Conservation (phyloP, 2,888 invertebrate genomes). For the Drosophila mimica region DNA sequence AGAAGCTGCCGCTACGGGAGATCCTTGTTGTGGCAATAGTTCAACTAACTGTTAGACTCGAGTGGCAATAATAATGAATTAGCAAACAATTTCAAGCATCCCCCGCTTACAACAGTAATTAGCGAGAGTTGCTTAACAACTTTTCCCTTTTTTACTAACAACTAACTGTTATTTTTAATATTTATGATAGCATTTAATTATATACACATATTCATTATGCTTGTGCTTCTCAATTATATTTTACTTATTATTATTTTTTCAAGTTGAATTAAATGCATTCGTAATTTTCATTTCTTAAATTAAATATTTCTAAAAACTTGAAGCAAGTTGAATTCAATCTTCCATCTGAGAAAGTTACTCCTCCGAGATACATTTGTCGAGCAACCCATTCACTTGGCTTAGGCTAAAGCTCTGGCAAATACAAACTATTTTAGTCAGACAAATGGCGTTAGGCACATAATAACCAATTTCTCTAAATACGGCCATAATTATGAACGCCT, state of each 20-base stretch:
- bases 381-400: conserved; percentile 24
- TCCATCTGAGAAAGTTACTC: neutral
- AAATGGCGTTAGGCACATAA: conserved; percentile 82
- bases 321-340: no score
- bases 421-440: conserved; percentile 78
- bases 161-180: neutral
- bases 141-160: conserved; percentile 1
- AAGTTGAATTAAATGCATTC: neutral
- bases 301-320: neutral
- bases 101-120: conserved; percentile 14
- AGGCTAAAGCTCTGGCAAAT: conserved; percentile 24
- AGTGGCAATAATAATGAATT: conserved; percentile 79
- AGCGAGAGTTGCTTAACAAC: conserved; percentile 25
- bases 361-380: neutral
- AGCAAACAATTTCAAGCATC: conserved; percentile 72
- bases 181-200: neutral
- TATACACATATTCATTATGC: neutral
- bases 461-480: conserved; percentile 81
- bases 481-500: conserved; percentile 77
- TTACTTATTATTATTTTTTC: neutral
- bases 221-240: neutral
- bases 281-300: neutral
- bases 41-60: conserved; percentile 43
- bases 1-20: conserved; percentile 29
- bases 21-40: conserved; percentile 33